Evolutionary conservation across 2,113 vertebrate genomes (phyloP).

Genomic region (Dinomys branickii): DNA sequence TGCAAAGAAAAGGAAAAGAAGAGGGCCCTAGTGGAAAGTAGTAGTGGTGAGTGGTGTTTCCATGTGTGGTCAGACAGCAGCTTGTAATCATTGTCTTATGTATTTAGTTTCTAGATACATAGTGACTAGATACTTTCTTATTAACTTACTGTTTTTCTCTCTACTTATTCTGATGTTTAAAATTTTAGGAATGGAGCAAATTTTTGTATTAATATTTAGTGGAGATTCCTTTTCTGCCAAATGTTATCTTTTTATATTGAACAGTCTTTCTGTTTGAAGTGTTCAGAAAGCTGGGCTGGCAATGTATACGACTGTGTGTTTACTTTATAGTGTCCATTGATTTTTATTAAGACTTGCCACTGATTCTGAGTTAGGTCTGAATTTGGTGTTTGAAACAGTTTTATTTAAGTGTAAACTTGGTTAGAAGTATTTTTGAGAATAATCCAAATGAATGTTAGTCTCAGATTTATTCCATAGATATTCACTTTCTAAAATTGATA

Average conservation of each 20-base stretch:
- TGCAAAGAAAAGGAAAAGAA: not conserved
- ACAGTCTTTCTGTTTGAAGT: not conserved
- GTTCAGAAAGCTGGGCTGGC: not conserved
- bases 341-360: not conserved
- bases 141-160: not conserved
- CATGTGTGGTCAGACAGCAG: not conserved
- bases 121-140: not conserved
- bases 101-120: not conserved
- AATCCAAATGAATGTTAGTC: not conserved
- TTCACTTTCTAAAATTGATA: not conserved
- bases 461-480: not conserved
- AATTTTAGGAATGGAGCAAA: conserved; percentile 4
- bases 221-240: not conserved
- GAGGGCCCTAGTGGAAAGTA: not conserved
- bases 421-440: not conserved
- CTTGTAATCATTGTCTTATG: not conserved
- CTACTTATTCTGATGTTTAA: not conserved
- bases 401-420: not conserved
- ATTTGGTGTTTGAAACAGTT: conserved; percentile 27
- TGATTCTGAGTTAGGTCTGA: not conserved
- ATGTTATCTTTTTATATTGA: not conserved
- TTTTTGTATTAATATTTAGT: conserved; percentile 10
- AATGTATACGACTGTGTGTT: not conserved
- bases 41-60: not conserved
- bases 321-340: not conserved